Conservation (phyloP, 35 echinoderm and acorn worm genomes). For the Chiridota heheva region DNA sequence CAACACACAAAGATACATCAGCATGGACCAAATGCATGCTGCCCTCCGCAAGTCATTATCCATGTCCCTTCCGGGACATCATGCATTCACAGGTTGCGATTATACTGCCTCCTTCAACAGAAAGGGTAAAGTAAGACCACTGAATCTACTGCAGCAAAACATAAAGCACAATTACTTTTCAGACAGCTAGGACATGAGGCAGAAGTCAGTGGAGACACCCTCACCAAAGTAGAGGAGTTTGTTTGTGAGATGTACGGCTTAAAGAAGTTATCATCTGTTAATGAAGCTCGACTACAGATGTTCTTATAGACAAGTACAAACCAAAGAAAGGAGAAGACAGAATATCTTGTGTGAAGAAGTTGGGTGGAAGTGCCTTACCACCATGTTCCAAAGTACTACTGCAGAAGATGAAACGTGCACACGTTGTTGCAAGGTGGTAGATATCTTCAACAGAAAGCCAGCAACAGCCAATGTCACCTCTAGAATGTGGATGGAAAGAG, state of each 20-base stretch:
- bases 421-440: conserved; percentile 17
- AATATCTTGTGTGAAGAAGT: neutral
- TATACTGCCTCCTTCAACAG: conserved; percentile 43
- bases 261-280: conserved; percentile 16
- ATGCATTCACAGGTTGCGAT: conserved; percentile 49
- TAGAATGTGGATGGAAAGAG: neutral
- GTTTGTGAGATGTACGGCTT: conserved; percentile 31
- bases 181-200: conserved; percentile 22
- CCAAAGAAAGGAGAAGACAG: conserved; percentile 17
- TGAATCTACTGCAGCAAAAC: conserved; percentile 45
- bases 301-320: conserved; percentile 29
- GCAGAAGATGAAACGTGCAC: conserved; percentile 13
- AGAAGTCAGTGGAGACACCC: neutral
- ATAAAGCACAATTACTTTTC: conserved; percentile 24
- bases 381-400: conserved; percentile 14
- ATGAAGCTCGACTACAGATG: conserved; percentile 36
- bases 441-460: neutral
- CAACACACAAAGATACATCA: conserved; percentile 41
- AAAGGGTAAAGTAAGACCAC: conserved; percentile 34
- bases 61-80: conserved; percentile 38
- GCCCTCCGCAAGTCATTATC: neutral
- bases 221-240: conserved; percentile 3
- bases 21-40: conserved; percentile 14
- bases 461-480: neutral
- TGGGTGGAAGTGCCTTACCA: conserved; percentile 12